phyloP scores from a whole-genome alignment of 2,888 invertebrate genomes.

The Myopa tessellatipennis region DNA sequence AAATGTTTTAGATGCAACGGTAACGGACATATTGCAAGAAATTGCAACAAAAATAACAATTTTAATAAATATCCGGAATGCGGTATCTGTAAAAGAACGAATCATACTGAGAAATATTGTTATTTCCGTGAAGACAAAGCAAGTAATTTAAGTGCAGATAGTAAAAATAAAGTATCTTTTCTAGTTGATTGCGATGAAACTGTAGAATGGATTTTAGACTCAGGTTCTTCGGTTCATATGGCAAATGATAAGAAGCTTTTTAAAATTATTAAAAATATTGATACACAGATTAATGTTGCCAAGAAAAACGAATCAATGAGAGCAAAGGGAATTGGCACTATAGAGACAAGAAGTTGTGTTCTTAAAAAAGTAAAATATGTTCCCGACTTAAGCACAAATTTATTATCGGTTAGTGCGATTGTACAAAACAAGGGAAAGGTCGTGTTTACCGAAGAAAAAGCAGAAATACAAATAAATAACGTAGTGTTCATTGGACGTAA shows the following conservation, averaged over 20 bases:
- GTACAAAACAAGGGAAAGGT: background rate
- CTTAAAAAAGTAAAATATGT: background rate
- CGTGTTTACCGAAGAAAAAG: background rate
- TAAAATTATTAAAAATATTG: background rate
- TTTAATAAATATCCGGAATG: background rate
- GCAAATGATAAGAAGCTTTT: background rate
- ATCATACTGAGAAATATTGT: background rate
- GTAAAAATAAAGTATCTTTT: background rate
- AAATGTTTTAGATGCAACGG: constrained; percentile 3
- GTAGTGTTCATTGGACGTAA: background rate
- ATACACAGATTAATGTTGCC: background rate
- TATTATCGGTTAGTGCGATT: background rate
- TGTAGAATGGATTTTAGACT: background rate
- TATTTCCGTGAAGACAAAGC: background rate
- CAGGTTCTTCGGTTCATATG: background rate
- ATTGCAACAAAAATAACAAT: background rate
- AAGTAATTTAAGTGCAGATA: background rate
- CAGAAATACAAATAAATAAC: constrained; percentile 1
- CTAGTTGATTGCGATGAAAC: background rate
- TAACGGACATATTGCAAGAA: background rate
- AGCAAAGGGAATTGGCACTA: background rate
- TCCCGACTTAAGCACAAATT: background rate
- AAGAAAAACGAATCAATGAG: background rate
- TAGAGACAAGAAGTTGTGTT: background rate
- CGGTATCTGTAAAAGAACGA: background rate